These are phyloP conservation scores for Capra hircus DNA, from an alignment of 2,113 vertebrate species.

Conservation along the genomic window DNA sequence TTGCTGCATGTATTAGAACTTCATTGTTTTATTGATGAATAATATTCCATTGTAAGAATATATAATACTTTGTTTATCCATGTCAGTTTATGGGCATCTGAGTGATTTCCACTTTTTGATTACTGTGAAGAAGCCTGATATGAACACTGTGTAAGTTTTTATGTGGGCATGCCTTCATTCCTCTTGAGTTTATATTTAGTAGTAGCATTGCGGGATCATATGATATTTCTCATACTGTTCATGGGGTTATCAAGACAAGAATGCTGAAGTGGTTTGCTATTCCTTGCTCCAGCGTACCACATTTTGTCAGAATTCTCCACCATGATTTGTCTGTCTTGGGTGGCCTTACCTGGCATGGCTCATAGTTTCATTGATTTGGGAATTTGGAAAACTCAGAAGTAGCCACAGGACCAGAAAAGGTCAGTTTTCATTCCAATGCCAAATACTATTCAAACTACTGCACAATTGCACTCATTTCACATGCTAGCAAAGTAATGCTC, in stretches of 20 bases:
- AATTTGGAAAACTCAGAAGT: not conserved
- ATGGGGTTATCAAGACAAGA: not conserved
- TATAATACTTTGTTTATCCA: not conserved
- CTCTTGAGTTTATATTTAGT: not conserved
- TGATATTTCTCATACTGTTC: not conserved
- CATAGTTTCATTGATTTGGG: not conserved
- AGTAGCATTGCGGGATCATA: not conserved
- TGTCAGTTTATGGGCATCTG: not conserved
- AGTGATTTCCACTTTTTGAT: not conserved
- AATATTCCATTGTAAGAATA: not conserved
- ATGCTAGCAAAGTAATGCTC: not conserved
- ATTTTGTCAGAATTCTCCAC: not conserved
- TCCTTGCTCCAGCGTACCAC: rapidly evolving
- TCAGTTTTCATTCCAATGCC: not conserved
- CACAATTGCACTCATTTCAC: not conserved
- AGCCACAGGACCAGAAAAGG: not conserved
- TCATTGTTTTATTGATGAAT: not conserved
- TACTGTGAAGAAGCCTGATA: not conserved
- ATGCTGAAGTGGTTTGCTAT: not conserved
- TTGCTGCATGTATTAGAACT: not conserved
- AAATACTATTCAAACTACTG: not conserved
- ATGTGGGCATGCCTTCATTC: not conserved
- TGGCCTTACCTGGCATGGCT: not conserved
- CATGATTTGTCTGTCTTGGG: not conserved
- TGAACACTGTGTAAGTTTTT: not conserved